Conservation (phyloP, 2,797 vertebrate species). For the Myripristis jacobus region DNA sequence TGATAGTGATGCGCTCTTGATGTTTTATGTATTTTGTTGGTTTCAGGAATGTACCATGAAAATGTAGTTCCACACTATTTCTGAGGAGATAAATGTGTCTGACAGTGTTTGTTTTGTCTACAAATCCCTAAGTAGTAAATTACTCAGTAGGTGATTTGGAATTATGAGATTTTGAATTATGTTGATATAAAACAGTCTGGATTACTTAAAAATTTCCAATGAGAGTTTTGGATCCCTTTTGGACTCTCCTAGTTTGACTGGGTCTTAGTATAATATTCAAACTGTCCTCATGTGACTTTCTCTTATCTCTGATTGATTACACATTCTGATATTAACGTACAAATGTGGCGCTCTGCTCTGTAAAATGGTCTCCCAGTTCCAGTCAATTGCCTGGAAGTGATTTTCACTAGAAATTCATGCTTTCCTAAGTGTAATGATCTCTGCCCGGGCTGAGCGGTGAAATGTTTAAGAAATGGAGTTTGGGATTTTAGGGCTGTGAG, state of each 20-base stretch:
- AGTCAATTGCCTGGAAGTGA: background rate
- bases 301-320: background rate
- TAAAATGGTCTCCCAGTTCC: background rate
- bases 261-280: too few relatives aligned
- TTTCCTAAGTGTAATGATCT: background rate
- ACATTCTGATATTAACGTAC: background rate
- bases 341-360: background rate
- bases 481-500: conserved; percentile 5
- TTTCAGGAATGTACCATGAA: too few relatives aligned
- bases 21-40: background rate
- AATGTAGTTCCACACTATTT: too few relatives aligned
- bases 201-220: background rate
- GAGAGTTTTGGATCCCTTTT: background rate
- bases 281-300: background rate
- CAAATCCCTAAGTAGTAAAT: too few relatives aligned
- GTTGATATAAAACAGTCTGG: too few relatives aligned
- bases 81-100: background rate
- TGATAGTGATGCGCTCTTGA: background rate
- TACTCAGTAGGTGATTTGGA: too few relatives aligned
- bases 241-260: conserved; percentile 3
- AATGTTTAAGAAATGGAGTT: background rate
- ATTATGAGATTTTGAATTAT: too few relatives aligned
- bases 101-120: background rate
- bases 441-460: background rate
- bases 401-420: too few relatives aligned